These are phyloP conservation scores for Meandrusa payeni DNA, from an alignment of 2,888 invertebrate genomes.

Conservation along the genomic window DNA sequence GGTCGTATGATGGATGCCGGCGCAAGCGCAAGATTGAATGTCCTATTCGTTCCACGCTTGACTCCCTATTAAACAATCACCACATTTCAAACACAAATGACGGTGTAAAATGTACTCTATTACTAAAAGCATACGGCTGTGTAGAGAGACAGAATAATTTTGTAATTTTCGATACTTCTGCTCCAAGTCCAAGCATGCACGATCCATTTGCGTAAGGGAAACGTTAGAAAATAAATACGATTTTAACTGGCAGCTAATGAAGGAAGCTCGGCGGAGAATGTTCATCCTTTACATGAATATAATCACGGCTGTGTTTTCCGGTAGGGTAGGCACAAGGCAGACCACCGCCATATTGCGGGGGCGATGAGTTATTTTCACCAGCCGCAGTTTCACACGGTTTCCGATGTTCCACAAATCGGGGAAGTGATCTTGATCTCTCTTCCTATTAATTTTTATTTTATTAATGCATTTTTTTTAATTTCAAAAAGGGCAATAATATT, in stretches of 20 bases:
- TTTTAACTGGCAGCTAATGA: conserved; percentile 33
- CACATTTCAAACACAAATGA: conserved; percentile 16
- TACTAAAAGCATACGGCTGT: background rate
- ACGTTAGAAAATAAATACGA: conserved; percentile 32
- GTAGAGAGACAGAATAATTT: conserved; percentile 1
- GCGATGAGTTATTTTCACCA: no score
- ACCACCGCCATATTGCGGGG: no score
- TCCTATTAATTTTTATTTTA: no score
- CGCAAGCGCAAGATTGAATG: conserved; percentile 49
- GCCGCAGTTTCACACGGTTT: no score
- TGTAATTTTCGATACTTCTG: conserved; percentile 30
- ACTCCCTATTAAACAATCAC: conserved; percentile 33
- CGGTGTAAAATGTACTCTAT: conserved; percentile 25
- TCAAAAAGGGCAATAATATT: no score
- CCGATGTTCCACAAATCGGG: no score
- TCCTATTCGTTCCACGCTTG: conserved; percentile 36
- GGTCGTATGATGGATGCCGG: conserved; percentile 66
- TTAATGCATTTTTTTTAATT: no score
- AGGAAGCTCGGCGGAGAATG: conserved; percentile 18
- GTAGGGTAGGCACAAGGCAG: no score
- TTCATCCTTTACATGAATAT: no score
- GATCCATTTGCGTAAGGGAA: conserved; percentile 30
- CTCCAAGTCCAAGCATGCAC: conserved; percentile 23
- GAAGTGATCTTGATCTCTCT: no score
- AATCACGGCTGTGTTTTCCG: no score